Evolutionary conservation across 2,797 vertebrate genomes (phyloP).

Genomic region (Poeciliopsis infans): DNA sequence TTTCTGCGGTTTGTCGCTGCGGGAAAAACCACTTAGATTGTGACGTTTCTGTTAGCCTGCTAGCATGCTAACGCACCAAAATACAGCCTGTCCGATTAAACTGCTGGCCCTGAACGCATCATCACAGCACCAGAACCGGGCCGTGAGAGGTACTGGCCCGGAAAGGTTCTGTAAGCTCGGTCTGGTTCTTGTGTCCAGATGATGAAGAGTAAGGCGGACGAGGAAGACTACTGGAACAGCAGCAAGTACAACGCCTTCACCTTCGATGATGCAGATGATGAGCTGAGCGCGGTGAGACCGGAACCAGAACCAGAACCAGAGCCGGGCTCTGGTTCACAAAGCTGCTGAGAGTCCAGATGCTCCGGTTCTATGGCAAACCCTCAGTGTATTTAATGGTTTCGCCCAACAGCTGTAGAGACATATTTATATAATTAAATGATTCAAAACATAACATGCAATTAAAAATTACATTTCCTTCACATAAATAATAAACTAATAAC

Average conservation of each 20-base stretch:
- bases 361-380: neutral
- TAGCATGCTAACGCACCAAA: conserved; percentile 30
- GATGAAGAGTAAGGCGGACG: conserved; percentile 88
- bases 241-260: conserved; percentile 93
- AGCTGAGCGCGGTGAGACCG: conserved; percentile 84
- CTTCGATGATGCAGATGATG: conserved; percentile 95
- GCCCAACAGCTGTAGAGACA: neutral
- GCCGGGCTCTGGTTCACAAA: neutral
- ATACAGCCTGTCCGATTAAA: neutral
- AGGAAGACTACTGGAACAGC: conserved; percentile 96
- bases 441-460: no score
- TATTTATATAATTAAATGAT: no score
- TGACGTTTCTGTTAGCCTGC: neutral
- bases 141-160: neutral
- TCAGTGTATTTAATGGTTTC: neutral
- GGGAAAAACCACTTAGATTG: neutral
- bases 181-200: conserved; percentile 71
- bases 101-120: neutral
- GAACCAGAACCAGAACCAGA: no score
- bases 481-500: no score
- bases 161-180: neutral
- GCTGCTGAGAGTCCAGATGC: neutral
- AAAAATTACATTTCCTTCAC: no score
- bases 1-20: neutral
- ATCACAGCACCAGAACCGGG: neutral